These are phyloP conservation scores for Cheiracanthium punctorium DNA, from an alignment of 2,888 invertebrate genomes.

Conservation along the genomic window DNA sequence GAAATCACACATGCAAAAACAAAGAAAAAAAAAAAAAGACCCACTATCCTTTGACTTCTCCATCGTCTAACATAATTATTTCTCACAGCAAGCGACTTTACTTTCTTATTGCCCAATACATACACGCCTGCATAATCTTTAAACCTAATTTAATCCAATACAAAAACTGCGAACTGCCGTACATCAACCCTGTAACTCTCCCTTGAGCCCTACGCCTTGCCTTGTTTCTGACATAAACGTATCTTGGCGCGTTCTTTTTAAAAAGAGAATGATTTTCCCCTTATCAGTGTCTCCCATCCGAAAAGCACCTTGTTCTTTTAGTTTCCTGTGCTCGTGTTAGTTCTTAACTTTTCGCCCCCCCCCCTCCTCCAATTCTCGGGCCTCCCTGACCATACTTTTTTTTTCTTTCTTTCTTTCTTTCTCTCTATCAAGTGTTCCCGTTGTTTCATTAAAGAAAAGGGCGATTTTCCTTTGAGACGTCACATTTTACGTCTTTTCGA, in stretches of 20 bases:
- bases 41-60: too few relatives aligned
- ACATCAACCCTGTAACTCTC: neutral
- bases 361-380: neutral
- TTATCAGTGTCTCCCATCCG: neutral
- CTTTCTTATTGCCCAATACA: neutral
- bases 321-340: neutral
- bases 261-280: neutral
- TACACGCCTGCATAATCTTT: neutral
- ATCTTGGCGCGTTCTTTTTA: neutral
- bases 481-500: neutral
- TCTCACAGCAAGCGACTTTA: neutral
- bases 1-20: too few relatives aligned
- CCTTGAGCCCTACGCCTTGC: neutral
- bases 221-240: conserved; percentile 3
- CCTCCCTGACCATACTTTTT: too few relatives aligned
- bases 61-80: neutral
- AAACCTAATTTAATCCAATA: neutral
- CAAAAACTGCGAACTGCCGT: neutral
- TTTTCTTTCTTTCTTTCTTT: neutral
- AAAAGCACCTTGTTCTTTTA: conserved; percentile 1
- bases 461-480: neutral
- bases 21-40: too few relatives aligned
- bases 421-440: neutral
- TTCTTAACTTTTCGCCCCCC: neutral
- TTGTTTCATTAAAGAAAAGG: conserved; percentile 1